Evolutionary conservation across 92 coral and sea anemone genomes (phyloP), one percentile per base, ranked within the genome.

Genomic region (Porites lobata): DNA sequence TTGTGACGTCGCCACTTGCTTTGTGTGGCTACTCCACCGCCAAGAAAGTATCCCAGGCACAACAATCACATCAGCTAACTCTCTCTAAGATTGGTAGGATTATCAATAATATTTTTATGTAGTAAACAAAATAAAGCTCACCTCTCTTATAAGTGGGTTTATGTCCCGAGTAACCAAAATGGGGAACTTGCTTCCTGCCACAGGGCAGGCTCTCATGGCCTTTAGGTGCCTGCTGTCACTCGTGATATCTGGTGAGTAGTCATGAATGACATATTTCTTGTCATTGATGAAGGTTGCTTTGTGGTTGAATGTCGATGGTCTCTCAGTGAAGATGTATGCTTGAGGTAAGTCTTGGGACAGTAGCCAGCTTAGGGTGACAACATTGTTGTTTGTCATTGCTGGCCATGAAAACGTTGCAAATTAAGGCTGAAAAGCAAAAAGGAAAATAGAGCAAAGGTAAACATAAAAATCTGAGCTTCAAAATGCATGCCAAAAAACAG

Each of bases 121-220:
- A 38, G 4, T 4, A 0, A 38, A 5, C 63, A n/a, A 26, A 9
- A 59, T 0, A 32, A 69, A 3, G 69, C 90, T 50, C 26, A 90
- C 93, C 93, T 90, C 90, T 85, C 72, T 72, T 51, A 90, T 90
- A 12, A 79, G 67, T 6, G 93, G 93, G 78, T 91, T 92, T 18
- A 92, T 93, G 84, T 91, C 85, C 3, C 95, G 87, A 18, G 88
- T 91, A 47, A 94, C 89, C 24, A 94, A 81, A 13, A 94, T 77
- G 2, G 97, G 97, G 63, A 94, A 76, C 21, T 80, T 73, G 53
- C 93, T 81, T 8, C 97, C 97, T 18, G 97, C 97, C 38, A 94
- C 97, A 2, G 97, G 97, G 24, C 97, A 94, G 18, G 97, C 93
- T 56, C 94, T 90, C 88, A 92, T 82, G 4, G 97, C 95, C 89